These are phyloP conservation scores for Monarcha castaneiventris DNA, from an alignment of 2,113 vertebrate genomes.

Conservation along the genomic window DNA sequence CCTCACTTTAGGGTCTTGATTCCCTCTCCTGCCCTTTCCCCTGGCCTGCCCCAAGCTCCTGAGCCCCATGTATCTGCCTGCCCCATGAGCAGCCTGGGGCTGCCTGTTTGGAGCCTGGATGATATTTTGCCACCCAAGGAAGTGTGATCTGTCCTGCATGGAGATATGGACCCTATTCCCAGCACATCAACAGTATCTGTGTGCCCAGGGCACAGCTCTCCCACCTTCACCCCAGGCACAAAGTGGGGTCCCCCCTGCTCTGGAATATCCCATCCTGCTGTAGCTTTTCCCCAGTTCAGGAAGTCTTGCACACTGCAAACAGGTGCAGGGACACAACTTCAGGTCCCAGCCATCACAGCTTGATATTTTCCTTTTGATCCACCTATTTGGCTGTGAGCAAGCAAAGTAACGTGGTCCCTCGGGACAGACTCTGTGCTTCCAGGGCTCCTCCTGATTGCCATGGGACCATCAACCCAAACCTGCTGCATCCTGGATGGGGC, in stretches of 20 bases:
- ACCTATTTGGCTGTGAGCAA: background rate
- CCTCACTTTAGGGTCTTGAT: background rate
- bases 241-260: background rate
- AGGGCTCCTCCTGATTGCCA: background rate
- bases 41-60: accelerated
- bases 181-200: background rate
- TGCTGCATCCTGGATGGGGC: background rate
- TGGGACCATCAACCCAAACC: background rate
- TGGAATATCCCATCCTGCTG: background rate
- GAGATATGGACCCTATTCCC: background rate
- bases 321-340: background rate
- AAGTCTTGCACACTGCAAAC: background rate
- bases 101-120: background rate
- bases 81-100: background rate
- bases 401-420: background rate
- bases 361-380: background rate
- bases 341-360: background rate
- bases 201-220: background rate
- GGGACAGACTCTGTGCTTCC: background rate
- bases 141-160: accelerated
- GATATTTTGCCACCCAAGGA: background rate
- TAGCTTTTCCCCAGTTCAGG: background rate
- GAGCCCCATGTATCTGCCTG: accelerated
- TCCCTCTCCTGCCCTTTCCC: background rate
- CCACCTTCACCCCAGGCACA: background rate